These are phyloP conservation scores for Eupsittula cactorum DNA, from an alignment of 2,113 vertebrate genomes.

Conservation along the genomic window DNA sequence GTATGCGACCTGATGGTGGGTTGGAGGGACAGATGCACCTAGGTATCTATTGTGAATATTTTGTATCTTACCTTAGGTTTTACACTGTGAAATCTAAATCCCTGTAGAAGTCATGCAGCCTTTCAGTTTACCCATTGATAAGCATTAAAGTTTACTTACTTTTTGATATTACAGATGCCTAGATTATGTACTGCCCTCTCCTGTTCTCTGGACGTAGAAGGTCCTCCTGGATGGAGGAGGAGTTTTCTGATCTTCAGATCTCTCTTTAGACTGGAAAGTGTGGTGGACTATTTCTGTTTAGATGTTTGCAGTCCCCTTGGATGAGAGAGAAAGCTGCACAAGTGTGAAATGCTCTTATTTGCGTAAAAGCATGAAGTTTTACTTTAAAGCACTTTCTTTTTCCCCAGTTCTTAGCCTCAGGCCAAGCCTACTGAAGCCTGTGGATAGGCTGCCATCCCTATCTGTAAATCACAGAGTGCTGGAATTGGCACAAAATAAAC, in stretches of 20 bases:
- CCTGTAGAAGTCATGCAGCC: background rate
- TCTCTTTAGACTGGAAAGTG: background rate
- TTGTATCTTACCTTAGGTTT: background rate
- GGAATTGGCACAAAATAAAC: conserved; percentile 26
- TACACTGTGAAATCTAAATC: background rate
- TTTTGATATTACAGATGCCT: background rate
- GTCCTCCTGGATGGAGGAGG: background rate
- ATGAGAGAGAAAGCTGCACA: background rate
- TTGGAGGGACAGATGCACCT: background rate
- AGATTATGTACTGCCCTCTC: background rate
- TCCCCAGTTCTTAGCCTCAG: background rate
- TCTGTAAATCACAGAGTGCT: conserved; percentile 1
- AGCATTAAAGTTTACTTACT: background rate
- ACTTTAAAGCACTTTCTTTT: background rate
- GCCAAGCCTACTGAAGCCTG: background rate
- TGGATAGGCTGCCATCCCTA: background rate
- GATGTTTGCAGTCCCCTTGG: background rate
- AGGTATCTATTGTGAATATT: background rate
- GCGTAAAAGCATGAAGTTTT: background rate
- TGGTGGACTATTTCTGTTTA: background rate
- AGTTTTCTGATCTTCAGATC: background rate
- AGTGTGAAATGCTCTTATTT: background rate
- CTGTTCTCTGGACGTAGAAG: background rate
- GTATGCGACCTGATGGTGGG: background rate
- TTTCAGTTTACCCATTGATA: background rate